Percentiles rank a stretch among this genome's conserved stretches.
These are phyloP conservation scores for Elysia crispata DNA, from an alignment of 2,888 invertebrate species.

Conservation along the genomic window DNA sequence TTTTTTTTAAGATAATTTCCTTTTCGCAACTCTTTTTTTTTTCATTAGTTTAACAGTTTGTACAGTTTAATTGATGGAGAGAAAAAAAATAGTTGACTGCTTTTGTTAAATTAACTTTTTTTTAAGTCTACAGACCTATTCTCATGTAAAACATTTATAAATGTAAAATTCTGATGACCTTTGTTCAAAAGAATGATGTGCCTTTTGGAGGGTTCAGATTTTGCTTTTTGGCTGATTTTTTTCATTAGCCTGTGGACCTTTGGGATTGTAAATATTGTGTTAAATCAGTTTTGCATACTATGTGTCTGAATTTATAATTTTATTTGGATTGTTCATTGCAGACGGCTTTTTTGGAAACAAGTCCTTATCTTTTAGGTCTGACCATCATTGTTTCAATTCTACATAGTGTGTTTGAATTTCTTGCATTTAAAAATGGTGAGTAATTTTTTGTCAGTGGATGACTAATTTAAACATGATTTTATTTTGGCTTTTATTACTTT, in stretches of 20 bases:
- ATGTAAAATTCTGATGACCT: no score
- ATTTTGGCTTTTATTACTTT: no score
- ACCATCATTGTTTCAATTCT: constrained; percentile 95
- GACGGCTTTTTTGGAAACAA: constrained; percentile 96
- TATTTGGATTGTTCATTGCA: constrained; percentile 75
- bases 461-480: no score
- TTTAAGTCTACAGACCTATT: neutral
- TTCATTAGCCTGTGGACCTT: no score
- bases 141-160: neutral
- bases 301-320: neutral
- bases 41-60: no score
- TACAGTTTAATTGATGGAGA: no score
- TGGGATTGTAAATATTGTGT: no score
- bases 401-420: constrained; percentile 97
- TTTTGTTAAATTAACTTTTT: neutral
- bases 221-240: no score
- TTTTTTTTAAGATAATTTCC: no score
- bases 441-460: constrained; percentile 6
- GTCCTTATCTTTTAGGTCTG: constrained; percentile 93
- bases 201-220: no score
- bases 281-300: neutral
- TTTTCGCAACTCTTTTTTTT: no score
- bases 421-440: constrained; percentile 98
- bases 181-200: no score
- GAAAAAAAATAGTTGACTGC: neutral